phyloP scores from a whole-genome alignment of 2,113 vertebrate genomes.

The Romanogobio albipinnatus region DNA sequence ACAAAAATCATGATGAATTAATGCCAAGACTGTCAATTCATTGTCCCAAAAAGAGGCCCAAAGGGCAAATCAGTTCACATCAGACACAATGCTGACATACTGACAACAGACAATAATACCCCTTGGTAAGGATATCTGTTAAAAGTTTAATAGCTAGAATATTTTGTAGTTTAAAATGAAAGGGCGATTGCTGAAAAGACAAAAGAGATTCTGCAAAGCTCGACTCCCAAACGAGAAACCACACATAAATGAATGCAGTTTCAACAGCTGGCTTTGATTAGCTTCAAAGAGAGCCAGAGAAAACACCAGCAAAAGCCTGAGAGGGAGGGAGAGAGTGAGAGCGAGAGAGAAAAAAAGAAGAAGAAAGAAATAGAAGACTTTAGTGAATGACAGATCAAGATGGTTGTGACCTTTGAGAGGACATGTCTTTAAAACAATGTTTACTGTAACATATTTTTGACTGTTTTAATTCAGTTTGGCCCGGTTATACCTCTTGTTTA shows the following conservation, averaged over 20 bases:
- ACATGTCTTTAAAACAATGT: not conserved
- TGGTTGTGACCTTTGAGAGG: not conserved
- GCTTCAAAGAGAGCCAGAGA: conserved; percentile 62
- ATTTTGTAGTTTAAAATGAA: not conserved
- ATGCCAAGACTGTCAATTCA: not conserved
- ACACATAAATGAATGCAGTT: conserved; percentile 64
- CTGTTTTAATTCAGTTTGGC: not conserved
- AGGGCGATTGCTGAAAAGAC: conserved; percentile 12
- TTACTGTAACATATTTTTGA: not conserved
- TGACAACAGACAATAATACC: not conserved
- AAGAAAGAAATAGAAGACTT: not conserved
- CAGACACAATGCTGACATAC: not conserved
- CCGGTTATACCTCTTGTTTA: not conserved
- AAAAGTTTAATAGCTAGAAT: not conserved
- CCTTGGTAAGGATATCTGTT: not conserved
- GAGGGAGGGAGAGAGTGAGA: conserved; percentile 46
- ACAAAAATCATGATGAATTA: not conserved
- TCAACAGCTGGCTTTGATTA: conserved; percentile 69
- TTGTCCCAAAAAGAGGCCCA: not conserved
- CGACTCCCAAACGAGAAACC: conserved; percentile 54
- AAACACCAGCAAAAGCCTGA: conserved; percentile 59
- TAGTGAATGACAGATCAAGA: not conserved
- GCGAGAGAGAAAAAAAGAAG: not conserved
- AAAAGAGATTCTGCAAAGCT: conserved; percentile 38
- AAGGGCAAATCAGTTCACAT: not conserved